A percentile compares a stretch with the other conserved stretches of the same genome.
These are phyloP conservation scores for Sebastes cheni DNA, from an alignment of 2,797 vertebrate genomes.

Conservation along the genomic window DNA sequence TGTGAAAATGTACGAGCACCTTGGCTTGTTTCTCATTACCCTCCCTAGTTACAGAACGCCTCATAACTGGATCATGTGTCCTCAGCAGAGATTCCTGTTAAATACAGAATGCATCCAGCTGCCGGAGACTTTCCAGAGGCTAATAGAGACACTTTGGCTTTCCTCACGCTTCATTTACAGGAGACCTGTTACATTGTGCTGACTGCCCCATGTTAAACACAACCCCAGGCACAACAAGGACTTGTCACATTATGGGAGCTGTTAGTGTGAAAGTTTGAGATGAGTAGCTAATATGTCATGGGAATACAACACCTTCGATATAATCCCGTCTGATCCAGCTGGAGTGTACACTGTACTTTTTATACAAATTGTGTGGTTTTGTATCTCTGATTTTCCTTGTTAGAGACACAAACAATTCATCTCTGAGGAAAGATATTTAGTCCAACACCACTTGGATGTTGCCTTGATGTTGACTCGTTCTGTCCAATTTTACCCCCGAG, in stretches of 20 bases:
- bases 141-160: slow-evolving; percentile 83
- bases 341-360: no score
- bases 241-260: neutral
- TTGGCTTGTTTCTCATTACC: neutral
- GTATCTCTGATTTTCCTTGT: slow-evolving; percentile 66
- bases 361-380: no score
- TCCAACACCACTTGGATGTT: neutral
- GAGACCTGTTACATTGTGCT: slow-evolving; percentile 15
- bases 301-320: neutral
- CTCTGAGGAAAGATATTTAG: neutral
- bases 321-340: neutral
- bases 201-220: slow-evolving; percentile 4
- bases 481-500: neutral
- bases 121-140: slow-evolving; percentile 76
- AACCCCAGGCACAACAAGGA: slow-evolving; percentile 2
- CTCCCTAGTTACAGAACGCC: slow-evolving; percentile 14
- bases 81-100: slow-evolving; percentile 67
- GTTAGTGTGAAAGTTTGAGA: slow-evolving; percentile 3
- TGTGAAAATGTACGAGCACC: neutral
- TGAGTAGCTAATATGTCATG: slow-evolving; percentile 1
- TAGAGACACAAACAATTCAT: slow-evolving; percentile 78
- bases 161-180: slow-evolving; percentile 84
- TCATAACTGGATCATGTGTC: slow-evolving; percentile 16
- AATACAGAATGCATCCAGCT: slow-evolving; percentile 56
- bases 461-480: neutral